Evolutionary conservation across 2,113 vertebrate genomes (phyloP).

Genomic region (Brachionichthys hirsutus): DNA sequence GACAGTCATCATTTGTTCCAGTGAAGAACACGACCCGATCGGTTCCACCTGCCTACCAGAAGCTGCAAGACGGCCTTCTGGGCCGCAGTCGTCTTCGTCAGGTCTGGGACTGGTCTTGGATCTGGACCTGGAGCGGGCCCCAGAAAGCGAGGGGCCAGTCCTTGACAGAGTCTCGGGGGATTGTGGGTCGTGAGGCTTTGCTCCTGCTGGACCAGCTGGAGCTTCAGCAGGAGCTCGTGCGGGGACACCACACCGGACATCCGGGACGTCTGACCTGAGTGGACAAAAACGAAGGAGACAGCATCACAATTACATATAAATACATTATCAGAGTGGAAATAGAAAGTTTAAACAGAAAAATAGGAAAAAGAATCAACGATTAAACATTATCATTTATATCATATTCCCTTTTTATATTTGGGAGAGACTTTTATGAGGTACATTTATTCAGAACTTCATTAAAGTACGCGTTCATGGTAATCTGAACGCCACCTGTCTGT

Average conservation of each 20-base stretch:
- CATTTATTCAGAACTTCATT: not conserved
- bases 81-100: conserved; percentile 47
- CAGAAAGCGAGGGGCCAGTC: conserved; percentile 84
- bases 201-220: conserved; percentile 87
- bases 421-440: not conserved
- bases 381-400: not conserved
- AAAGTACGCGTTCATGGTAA: not conserved
- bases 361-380: too few relatives aligned
- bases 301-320: too few relatives aligned
- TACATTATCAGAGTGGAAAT: too few relatives aligned
- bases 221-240: conserved; percentile 87
- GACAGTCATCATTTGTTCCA: not conserved
- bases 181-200: conserved; percentile 76
- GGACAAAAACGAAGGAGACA: not conserved
- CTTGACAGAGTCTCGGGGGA: conserved; percentile 65
- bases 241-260: conserved; percentile 80
- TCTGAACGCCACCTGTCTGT: conserved; percentile 36
- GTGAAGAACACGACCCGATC: too few relatives aligned
- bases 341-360: too few relatives aligned
- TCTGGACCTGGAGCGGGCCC: conserved; percentile 29
- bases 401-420: not conserved
- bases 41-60: conserved; percentile 75
- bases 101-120: conserved; percentile 45
- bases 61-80: conserved; percentile 78
- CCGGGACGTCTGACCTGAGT: conserved; percentile 39